Conservation (phyloP, 2,888 invertebrate genomes). For the Callinectes sapidus region DNA sequence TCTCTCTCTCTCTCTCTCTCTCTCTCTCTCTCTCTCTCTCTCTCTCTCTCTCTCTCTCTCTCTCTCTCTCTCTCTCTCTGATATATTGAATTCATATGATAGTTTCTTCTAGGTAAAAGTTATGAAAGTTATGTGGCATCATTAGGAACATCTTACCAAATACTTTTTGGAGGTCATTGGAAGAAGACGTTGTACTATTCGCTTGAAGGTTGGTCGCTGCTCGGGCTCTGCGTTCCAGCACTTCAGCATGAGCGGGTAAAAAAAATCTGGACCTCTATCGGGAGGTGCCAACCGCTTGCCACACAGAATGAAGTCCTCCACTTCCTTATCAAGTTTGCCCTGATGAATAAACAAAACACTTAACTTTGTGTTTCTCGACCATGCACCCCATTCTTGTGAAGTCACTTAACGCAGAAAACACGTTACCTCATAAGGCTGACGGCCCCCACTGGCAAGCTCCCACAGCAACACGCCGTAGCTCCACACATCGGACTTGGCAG, state of each 20-base stretch:
- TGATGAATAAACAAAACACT: neutral
- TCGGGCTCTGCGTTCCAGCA: slow-evolving; percentile 44
- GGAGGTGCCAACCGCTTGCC: slow-evolving; percentile 36
- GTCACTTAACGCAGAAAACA: neutral
- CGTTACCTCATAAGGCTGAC: slow-evolving; percentile 49
- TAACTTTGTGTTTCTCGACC: neutral
- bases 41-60: neutral
- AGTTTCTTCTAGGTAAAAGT: neutral
- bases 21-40: slow-evolving; percentile 6
- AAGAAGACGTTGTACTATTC: slow-evolving; percentile 50
- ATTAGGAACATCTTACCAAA: slow-evolving; percentile 25
- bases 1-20: slow-evolving; percentile 12
- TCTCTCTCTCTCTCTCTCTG: neutral
- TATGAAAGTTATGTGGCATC: too few relatives aligned
- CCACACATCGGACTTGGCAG: slow-evolving; percentile 56
- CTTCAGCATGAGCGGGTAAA: slow-evolving; percentile 40
- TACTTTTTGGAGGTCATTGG: slow-evolving; percentile 30
- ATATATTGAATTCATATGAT: neutral
- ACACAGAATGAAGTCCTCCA: slow-evolving; percentile 25
- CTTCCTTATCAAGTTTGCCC: slow-evolving; percentile 40
- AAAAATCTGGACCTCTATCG: slow-evolving; percentile 28
- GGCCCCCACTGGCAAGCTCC: slow-evolving; percentile 44
- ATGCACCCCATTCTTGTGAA: neutral
- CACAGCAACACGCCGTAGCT: slow-evolving; percentile 61
- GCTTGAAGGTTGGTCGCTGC: slow-evolving; percentile 57